A percentile compares a stretch with the other conserved stretches of the same genome.
Conservation (phyloP, 2,888 invertebrate genomes). For the Tetheella fluctuosa region DNA sequence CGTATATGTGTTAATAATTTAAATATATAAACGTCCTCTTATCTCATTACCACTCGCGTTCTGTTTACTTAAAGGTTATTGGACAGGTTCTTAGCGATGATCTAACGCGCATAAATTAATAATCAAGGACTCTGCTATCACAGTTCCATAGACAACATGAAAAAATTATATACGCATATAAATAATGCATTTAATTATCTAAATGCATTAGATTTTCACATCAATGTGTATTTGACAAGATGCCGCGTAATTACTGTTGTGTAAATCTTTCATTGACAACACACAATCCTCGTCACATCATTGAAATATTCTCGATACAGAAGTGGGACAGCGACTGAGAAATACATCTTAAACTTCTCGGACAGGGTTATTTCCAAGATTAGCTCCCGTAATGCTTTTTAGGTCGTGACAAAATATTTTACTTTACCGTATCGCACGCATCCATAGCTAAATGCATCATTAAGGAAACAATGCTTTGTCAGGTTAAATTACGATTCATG, state of each 20-base stretch:
- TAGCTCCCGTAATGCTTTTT: not conserved
- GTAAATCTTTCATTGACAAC: not conserved
- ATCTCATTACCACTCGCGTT: constrained; percentile 36
- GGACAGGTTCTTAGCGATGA: constrained; percentile 71
- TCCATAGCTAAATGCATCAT: not conserved
- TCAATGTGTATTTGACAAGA: not conserved
- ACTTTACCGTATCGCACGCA: no score
- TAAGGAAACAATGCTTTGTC: not conserved
- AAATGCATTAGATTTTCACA: not conserved
- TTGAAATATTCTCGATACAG: not conserved
- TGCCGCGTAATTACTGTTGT: not conserved
- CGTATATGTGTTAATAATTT: constrained; percentile 13
- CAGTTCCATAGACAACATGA: constrained; percentile 12
- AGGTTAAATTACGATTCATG: not conserved
- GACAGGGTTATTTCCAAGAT: constrained; percentile 5
- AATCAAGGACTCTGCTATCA: constrained; percentile 52
- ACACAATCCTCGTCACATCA: not conserved
- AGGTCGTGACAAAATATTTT: constrained; percentile 1
- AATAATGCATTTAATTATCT: not conserved
- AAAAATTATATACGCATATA: constrained; percentile 4
- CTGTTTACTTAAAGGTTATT: constrained; percentile 52
- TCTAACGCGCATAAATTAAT: constrained; percentile 73
- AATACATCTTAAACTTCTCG: not conserved
- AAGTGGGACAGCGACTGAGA: not conserved
- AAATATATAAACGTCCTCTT: constrained; percentile 27